Conservation (phyloP, 2,888 invertebrate genomes). For the Mallateleia sp. region DNA sequence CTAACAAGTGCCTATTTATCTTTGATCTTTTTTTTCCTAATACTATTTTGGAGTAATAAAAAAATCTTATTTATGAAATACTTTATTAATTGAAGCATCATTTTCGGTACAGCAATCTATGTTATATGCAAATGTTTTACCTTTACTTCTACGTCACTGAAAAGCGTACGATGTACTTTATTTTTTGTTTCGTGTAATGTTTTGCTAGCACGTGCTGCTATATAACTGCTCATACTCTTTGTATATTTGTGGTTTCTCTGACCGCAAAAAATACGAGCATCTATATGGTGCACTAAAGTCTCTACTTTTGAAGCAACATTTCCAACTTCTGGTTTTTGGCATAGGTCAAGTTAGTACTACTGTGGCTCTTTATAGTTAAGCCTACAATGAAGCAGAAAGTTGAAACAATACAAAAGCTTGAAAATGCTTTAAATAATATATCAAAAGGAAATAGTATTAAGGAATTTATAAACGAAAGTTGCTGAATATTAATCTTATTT, state of each 20-base stretch:
- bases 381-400: slow-evolving; percentile 69
- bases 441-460: slow-evolving; percentile 58
- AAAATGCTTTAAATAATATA: slow-evolving; percentile 60
- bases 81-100: slow-evolving; percentile 27
- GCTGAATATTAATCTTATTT: slow-evolving; percentile 16
- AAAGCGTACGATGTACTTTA: slow-evolving; percentile 54
- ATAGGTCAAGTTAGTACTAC: slow-evolving; percentile 52
- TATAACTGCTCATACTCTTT: slow-evolving; percentile 80
- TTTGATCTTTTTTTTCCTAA: slow-evolving; percentile 7
- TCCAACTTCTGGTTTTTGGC: slow-evolving; percentile 67
- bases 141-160: slow-evolving; percentile 35
- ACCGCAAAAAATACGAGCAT: slow-evolving; percentile 83
- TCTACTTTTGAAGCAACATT: slow-evolving; percentile 64
- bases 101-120: background rate
- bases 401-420: slow-evolving; percentile 56
- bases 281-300: slow-evolving; percentile 49
- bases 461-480: slow-evolving; percentile 34
- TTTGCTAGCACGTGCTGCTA: slow-evolving; percentile 51
- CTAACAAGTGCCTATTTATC: slow-evolving; percentile 48
- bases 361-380: slow-evolving; percentile 54
- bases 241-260: slow-evolving; percentile 85
- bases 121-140: slow-evolving; percentile 38
- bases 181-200: slow-evolving; percentile 56
- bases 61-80: slow-evolving; percentile 34
- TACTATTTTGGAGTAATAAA: background rate